These are phyloP conservation scores for Helicoverpa armigera DNA, from an alignment of 1,140 invertebrate species.

Conservation along the genomic window DNA sequence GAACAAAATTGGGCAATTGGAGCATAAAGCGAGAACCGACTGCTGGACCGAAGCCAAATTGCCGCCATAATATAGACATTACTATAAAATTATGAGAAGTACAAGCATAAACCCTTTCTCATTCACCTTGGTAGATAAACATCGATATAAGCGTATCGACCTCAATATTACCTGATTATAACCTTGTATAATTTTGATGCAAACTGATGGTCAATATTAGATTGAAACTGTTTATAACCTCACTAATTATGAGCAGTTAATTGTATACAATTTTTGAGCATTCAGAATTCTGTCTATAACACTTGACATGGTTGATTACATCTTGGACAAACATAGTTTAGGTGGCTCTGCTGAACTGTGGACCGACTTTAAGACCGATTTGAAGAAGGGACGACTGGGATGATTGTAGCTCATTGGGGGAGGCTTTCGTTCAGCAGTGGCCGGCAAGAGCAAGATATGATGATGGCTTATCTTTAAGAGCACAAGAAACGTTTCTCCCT, in stretches of 20 bases:
- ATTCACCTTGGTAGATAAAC: conserved; percentile 8
- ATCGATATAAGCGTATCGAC: conserved; percentile 20
- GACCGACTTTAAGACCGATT: too few relatives aligned
- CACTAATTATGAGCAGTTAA: not conserved
- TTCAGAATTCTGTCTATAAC: not conserved
- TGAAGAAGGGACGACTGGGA: too few relatives aligned
- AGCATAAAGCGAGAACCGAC: not conserved
- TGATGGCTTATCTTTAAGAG: too few relatives aligned
- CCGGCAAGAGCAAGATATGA: too few relatives aligned
- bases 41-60: not conserved
- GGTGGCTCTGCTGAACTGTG: too few relatives aligned
- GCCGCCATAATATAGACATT: conserved; percentile 30
- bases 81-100: conserved; percentile 32
- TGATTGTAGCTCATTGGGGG: too few relatives aligned
- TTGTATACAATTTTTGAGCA: not conserved
- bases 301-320: too few relatives aligned
- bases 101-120: conserved; percentile 2
- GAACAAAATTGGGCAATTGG: conserved; percentile 32
- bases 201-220: not conserved
- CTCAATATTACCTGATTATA: not conserved
- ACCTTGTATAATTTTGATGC: not conserved
- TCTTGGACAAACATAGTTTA: too few relatives aligned
- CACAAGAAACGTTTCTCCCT: too few relatives aligned
- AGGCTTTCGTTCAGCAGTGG: too few relatives aligned
- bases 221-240: not conserved